Conservation (phyloP, 2,888 invertebrate genomes). For the Zaprionus lineosus region DNA sequence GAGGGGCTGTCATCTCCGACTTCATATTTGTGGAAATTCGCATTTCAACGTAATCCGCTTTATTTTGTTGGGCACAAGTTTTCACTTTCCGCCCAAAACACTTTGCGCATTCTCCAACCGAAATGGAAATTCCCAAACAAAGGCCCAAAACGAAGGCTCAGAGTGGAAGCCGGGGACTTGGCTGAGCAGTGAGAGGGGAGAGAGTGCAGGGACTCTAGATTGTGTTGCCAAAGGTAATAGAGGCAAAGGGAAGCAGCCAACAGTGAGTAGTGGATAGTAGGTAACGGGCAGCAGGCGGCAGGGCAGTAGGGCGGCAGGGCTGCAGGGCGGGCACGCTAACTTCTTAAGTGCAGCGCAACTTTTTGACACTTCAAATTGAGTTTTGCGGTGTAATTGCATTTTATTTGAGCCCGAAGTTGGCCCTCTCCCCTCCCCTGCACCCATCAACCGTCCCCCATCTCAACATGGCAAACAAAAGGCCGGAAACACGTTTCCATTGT, state of each 20-base stretch:
- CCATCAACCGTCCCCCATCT: too few species aligned
- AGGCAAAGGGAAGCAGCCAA: too few species aligned
- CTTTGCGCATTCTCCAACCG: slow-evolving; percentile 42
- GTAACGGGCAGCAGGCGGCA: not conserved
- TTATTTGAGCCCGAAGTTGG: slow-evolving; percentile 59
- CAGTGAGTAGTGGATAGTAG: not conserved
- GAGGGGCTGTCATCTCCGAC: slow-evolving; percentile 2
- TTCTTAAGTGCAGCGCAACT: slow-evolving; percentile 78
- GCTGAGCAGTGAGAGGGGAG: too few species aligned
- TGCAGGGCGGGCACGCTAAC: slow-evolving; percentile 42
- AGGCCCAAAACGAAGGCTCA: slow-evolving; percentile 26
- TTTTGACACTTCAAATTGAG: slow-evolving; percentile 78
- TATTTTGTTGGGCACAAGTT: slow-evolving; percentile 44
- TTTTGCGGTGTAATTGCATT: slow-evolving; percentile 79
- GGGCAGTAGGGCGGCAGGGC: too few species aligned
- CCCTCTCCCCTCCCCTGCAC: too few species aligned
- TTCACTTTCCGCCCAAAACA: slow-evolving; percentile 28
- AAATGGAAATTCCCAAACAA: slow-evolving; percentile 34
- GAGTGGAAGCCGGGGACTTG: not conserved
- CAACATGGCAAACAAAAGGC: slow-evolving; percentile 56
- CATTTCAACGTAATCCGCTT: slow-evolving; percentile 63
- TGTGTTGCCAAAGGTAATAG: not conserved
- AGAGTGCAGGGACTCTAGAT: too few species aligned
- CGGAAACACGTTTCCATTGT: slow-evolving; percentile 12
- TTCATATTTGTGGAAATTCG: slow-evolving; percentile 39